These are phyloP conservation scores for Laothoe populi DNA, from an alignment of 2,888 invertebrate genomes.

Conservation along the genomic window DNA sequence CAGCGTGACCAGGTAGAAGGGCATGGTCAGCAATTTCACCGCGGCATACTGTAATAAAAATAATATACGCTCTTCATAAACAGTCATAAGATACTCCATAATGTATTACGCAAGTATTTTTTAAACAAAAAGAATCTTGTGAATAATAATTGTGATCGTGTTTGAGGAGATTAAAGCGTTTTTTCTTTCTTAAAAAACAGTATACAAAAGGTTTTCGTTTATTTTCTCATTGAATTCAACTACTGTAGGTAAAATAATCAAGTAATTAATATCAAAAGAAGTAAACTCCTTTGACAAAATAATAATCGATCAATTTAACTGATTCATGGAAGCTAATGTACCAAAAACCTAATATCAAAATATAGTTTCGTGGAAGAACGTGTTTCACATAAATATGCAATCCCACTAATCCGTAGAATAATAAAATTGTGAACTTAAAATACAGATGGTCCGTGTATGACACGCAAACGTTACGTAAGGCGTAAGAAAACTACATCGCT, in stretches of 20 bases:
- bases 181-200: too few relatives aligned
- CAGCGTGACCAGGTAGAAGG: constrained; percentile 18
- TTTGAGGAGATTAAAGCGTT: background rate
- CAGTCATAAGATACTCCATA: background rate
- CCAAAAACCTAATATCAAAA: too few relatives aligned
- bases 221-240: too few relatives aligned
- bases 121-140: background rate
- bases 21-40: constrained; percentile 1
- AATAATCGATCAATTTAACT: too few relatives aligned
- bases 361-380: too few relatives aligned
- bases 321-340: too few relatives aligned
- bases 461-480: constrained; percentile 15
- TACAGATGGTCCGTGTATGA: background rate
- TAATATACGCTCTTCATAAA: background rate
- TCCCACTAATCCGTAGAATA: background rate
- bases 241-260: too few relatives aligned
- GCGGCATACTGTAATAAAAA: background rate
- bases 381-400: background rate
- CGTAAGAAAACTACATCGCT: too few relatives aligned
- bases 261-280: too few relatives aligned
- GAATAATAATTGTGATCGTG: background rate
- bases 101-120: background rate
- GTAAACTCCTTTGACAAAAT: too few relatives aligned
- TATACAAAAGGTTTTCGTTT: background rate
- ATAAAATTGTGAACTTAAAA: background rate